Evolutionary conservation across 2,888 invertebrate genomes (phyloP), one percentile per base, ranked within the genome.

Genomic region (Limulus polyphemus): DNA sequence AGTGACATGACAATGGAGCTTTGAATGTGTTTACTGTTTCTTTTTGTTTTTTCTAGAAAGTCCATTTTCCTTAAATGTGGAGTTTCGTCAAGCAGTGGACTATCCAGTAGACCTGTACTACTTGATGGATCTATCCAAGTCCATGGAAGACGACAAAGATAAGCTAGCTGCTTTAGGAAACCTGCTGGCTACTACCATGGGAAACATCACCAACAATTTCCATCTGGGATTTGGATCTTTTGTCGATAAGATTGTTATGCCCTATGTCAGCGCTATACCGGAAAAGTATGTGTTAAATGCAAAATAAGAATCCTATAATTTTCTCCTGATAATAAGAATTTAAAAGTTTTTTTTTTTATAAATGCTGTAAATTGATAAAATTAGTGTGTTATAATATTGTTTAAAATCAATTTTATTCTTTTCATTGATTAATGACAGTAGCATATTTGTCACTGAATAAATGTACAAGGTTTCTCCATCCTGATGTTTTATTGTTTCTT

Each of bases 51-150:
- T 13, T n/a, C 13, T n/a, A 90, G 90, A 87, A 74, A 85, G 89
- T 80, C 83, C 85, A 69, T 83, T 87, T 72, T 83, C 81, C 69
- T 80, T 92, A 72, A 77, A 81, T 11, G 84, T 92, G 73, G 77
- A 80, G n/a, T 88, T 84, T 72, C 80, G 85, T 57, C 85, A 88
- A 58, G 89, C 90, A 10, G 83, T 84, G 74, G 95, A 99, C 77
- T 99, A 98, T 77, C 98, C 98, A 0, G 94, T 99, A 3, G 99
- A 99, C 79, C 83, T 99, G 17, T 99, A 99, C 78, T 99, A 98
- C 76, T 85, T 99, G 73, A 99, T 99, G 98, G 99, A 99, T 79
- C 81, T 99, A 72, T 97, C 97, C 72, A 88, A 94, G 77, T 98
- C 98, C 60, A 99, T 99, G 99, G 86, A 87, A 74, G 98, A 99